A percentile compares a stretch with the other conserved stretches of the same genome.
Conservation (phyloP, 2,797 vertebrate genomes). For the Geotrypetes seraphini region DNA sequence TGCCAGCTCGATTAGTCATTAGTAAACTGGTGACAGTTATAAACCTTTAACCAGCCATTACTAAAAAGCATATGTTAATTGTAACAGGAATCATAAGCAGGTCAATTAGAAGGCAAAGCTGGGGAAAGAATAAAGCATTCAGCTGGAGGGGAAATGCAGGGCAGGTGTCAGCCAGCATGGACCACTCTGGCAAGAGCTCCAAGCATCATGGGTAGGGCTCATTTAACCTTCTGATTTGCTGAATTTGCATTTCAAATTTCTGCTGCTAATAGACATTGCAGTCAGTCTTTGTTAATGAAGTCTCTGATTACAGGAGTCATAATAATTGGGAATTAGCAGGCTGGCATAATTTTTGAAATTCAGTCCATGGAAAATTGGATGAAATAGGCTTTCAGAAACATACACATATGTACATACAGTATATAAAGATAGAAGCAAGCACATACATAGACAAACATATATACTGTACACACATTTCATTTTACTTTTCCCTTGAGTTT, state of each 20-base stretch:
- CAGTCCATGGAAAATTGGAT: constrained; percentile 66
- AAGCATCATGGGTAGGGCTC: constrained; percentile 61
- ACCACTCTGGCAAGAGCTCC: constrained; percentile 55
- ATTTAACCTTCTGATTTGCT: constrained; percentile 70
- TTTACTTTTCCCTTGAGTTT: no score
- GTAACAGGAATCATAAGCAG: constrained; percentile 90
- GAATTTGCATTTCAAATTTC: constrained; percentile 74
- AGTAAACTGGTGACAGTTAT: constrained; percentile 63
- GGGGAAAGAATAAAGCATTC: constrained; percentile 73
- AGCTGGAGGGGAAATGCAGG: constrained; percentile 77
- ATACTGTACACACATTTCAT: no score
- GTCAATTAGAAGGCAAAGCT: constrained; percentile 83
- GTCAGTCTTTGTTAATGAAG: constrained; percentile 73
- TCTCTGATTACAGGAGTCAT: constrained; percentile 66
- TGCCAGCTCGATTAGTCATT: constrained; percentile 67
- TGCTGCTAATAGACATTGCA: constrained; percentile 67
- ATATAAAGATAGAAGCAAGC: no score
- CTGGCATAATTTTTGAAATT: constrained; percentile 64
- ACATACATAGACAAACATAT: no score
- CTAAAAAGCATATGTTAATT: constrained; percentile 99
- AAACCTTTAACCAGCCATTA: constrained; percentile 85
- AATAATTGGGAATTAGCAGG: constrained; percentile 68
- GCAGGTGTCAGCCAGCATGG: constrained; percentile 61
- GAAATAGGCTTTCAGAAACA: constrained; percentile 52
- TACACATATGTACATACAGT: no score